Evolutionary conservation across 2,113 vertebrate genomes (phyloP), one percentile per base, ranked within the genome.

Genomic region (Verasper variegatus): DNA sequence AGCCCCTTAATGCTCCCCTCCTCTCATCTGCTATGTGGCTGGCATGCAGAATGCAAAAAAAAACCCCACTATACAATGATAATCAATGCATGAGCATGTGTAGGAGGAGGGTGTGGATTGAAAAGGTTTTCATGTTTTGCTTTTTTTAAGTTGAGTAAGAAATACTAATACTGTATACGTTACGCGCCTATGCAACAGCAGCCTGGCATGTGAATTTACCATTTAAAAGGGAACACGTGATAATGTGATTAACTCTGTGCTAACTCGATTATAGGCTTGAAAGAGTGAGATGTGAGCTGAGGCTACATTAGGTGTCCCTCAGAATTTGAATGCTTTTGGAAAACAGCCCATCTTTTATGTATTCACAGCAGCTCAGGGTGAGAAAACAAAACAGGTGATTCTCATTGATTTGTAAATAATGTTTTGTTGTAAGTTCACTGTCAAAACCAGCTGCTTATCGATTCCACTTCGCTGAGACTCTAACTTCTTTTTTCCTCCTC

Each of bases 1-100:
- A 97, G 79, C 95, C 95, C 96, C 96, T 97, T 96, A 95, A 96
- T 96, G 95, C 96, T 95, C 95, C 95, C 96, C 95, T 92, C 95
- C 94, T 93, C 95, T 92, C 92, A 94, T 91, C 68, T 91, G 94
- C 94, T 95, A 94, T 76, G 82, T 88, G 89, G 90, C 82, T 90
- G 77, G 85, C 89, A 90, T 91, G 84, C 89, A 78, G 81, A 92
- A 89, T 76, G 74, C 71, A 88, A 87, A 18, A 51, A 51, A 51
- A 51, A 18, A 51, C 86, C 81, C n/a, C n/a, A n/a, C 87, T 74
- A 81, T 71, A 88, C 81, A 88, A 87, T 91, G 83, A 85, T 80
- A 86, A 90, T 85, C 87, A 88, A 80, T 81, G 88, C 65, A 59
- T 78, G 73, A 78, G 82, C 66, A 65, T 88, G 75, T 73, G 81